These are phyloP conservation scores for Zaprionus gabonicus DNA, from an alignment of 1,140 invertebrate genomes.

Conservation along the genomic window DNA sequence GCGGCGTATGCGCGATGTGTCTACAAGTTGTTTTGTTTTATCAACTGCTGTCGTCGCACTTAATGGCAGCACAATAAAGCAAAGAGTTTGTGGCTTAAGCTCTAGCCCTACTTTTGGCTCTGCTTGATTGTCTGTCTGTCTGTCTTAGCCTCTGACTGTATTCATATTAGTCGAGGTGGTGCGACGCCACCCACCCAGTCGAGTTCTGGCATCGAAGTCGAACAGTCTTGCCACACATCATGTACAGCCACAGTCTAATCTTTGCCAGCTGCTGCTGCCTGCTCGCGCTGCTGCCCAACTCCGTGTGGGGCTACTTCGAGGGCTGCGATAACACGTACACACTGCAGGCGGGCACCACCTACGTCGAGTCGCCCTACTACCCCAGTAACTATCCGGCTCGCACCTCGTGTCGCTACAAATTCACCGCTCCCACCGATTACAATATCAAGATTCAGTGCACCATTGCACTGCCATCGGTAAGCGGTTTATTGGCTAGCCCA, in stretches of 20 bases:
- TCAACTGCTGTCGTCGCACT: constrained; percentile 49
- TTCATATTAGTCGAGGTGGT: constrained; percentile 51
- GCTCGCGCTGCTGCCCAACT: constrained; percentile 25
- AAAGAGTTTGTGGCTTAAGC: constrained; percentile 41
- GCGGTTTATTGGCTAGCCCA: not conserved
- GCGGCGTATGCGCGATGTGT: constrained; percentile 56
- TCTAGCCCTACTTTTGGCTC: constrained; percentile 35
- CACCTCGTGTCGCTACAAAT: constrained; percentile 77
- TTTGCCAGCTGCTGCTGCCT: constrained; percentile 16
- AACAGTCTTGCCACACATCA: constrained; percentile 47
- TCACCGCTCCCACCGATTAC: constrained; percentile 70
- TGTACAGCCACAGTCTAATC: constrained; percentile 49
- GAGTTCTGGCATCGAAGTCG: constrained; percentile 45
- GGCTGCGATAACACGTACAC: constrained; percentile 65
- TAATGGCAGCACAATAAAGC: constrained; percentile 39
- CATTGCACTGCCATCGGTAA: constrained; percentile 64
- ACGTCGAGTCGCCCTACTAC: constrained; percentile 75
- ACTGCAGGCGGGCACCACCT: constrained; percentile 49
- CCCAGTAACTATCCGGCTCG: constrained; percentile 67
- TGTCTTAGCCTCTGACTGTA: constrained; percentile 8
- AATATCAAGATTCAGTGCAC: constrained; percentile 64
- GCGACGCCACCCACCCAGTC: constrained; percentile 48
- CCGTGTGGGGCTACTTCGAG: constrained; percentile 57
- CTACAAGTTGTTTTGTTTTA: constrained; percentile 48
- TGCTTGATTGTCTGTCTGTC: constrained; percentile 14